Base-by-base conservation (phyloP, 2,797 vertebrate genomes). In the Lateolabrax maculatus region DNA sequence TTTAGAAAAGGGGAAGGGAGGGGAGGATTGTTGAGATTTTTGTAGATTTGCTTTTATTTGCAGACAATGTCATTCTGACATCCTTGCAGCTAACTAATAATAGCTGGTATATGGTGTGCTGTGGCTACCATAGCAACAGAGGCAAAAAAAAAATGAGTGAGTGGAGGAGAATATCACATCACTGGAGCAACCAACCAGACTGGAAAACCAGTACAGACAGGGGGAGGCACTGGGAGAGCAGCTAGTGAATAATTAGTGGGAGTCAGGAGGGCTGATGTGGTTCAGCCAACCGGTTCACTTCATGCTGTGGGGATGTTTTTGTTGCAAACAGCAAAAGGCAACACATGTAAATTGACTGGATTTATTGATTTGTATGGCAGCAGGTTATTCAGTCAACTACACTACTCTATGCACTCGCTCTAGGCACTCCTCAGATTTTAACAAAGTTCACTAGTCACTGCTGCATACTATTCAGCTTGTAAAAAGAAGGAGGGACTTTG, bases 91-190 rank as follows among this genome's bases (percentile, higher is more conserved):
- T 48, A 66, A 82, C 87, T 72, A 90, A 81, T 73, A 83, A 84
- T 83, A 86, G 80, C 69, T 65, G 58, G 51, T 84, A 61, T 84
- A 79, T 85, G 67, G 63, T 82, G 73, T 67, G 71, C 71, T 69
- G 75, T 76, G 79, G 87, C 83, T 92, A 37, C 91, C 87, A 93
- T 93, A 64, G 90, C 86, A 94, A 93, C 91, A 85, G 83, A 90
- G 89, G 84, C 78, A 88, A 87, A 88, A 76, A 87, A 88, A 87
- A 88, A 67, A 37, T 39, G 48, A 81, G 55, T 57, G 60, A 69
- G 77, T 66, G 63, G 68, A 80, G 51, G 58, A 85, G 36, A 68
- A 76, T 67, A 60, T 81, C 37, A 13, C 34, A 65, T 75, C 56
- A 71, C 63, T 31, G 65, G 29, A 80, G 64, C 64, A 85, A 39